Conservation (phyloP, 2,113 vertebrate genomes). For the Cyanoramphus novaezelandiae region DNA sequence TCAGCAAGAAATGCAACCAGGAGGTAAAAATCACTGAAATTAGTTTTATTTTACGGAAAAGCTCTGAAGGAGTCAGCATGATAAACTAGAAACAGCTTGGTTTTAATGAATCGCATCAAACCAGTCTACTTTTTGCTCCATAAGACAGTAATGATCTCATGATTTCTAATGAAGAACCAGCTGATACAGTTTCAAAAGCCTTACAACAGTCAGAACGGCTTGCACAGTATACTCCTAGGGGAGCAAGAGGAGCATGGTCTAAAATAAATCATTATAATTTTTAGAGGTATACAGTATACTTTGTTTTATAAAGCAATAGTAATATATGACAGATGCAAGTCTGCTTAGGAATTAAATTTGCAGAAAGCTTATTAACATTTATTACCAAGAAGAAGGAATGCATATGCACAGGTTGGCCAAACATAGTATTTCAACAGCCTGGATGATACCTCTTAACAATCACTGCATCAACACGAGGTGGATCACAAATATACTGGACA, state of each 20-base stretch:
- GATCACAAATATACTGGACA: neutral
- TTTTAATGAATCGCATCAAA: conserved; percentile 15
- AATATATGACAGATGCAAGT: neutral
- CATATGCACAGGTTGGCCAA: neutral
- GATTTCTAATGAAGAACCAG: neutral
- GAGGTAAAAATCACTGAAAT: neutral
- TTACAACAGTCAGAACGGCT: neutral
- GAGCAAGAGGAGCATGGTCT: neutral
- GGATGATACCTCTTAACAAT: neutral
- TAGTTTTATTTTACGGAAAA: neutral
- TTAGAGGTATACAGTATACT: neutral
- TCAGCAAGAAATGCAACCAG: neutral
- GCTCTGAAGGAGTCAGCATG: neutral
- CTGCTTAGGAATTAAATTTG: neutral
- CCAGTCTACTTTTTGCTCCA: neutral
- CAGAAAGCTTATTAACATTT: neutral
- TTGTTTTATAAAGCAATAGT: neutral
- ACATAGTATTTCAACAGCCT: neutral
- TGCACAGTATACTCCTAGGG: neutral
- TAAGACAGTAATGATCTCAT: neutral
- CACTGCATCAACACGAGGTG: neutral
- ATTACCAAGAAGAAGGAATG: neutral
- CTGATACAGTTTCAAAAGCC: neutral
- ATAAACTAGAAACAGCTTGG: neutral
- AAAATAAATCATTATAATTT: rapidly evolving